A percentile compares a stretch with the other conserved stretches of the same genome.
Conservation (phyloP, 2,797 vertebrate genomes). For the Taeniopygia guttata region DNA sequence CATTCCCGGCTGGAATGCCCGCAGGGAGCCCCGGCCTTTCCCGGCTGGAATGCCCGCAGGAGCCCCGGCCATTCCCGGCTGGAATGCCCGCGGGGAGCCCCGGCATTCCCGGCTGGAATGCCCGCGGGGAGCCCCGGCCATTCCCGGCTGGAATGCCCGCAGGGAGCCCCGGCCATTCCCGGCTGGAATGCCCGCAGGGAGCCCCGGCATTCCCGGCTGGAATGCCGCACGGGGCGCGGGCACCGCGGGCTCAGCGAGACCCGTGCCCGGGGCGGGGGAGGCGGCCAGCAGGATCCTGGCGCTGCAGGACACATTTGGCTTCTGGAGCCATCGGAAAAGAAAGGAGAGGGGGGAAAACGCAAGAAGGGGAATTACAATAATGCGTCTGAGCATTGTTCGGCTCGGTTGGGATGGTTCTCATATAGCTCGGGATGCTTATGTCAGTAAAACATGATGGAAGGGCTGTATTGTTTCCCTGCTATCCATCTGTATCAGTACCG, state of each 20-base stretch:
- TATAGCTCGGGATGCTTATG: background rate
- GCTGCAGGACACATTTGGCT: background rate
- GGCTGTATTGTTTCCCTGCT: background rate
- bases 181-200: too few relatives aligned
- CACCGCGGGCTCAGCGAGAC: background rate
- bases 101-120: background rate
- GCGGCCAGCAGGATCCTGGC: background rate
- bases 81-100: fast-evolving
- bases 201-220: too few relatives aligned
- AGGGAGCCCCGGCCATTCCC: background rate
- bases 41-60: too few relatives aligned
- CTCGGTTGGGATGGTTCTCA: background rate
- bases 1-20: fast-evolving
- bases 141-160: too few relatives aligned
- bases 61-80: fast-evolving
- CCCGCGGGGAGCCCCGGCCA: fast-evolving
- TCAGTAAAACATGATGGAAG: background rate
- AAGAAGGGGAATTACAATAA: background rate
- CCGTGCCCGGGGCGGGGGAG: background rate
- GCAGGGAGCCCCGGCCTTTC: background rate
- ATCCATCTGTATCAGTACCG: too few relatives aligned
- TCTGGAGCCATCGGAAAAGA: background rate
- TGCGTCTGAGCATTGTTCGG: background rate
- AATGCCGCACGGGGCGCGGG: background rate
- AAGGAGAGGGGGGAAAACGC: background rate